phyloP scores from a whole-genome alignment of 2,888 invertebrate genomes.

The Gryllus longicercus region DNA sequence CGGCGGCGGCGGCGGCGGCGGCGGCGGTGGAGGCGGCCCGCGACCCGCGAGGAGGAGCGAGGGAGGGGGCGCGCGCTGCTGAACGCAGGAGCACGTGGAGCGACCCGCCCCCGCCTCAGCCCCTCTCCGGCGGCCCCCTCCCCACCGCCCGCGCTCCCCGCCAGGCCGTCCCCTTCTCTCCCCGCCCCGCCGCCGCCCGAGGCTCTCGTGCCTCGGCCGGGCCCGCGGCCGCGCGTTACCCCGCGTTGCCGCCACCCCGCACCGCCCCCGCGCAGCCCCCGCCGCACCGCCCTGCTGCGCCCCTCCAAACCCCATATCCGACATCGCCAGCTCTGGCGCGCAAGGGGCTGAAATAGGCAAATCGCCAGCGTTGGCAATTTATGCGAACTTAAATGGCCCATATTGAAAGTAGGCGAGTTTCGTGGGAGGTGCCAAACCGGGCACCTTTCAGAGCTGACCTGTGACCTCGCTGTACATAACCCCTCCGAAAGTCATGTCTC shows the following conservation, averaged over 20 bases:
- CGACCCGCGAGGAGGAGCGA: not conserved
- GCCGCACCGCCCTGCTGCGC: not conserved
- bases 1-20: not conserved
- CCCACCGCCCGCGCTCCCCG: not conserved
- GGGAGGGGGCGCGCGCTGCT: conserved; percentile 6
- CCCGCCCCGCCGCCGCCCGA: not conserved
- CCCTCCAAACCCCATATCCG: not conserved
- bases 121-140: not conserved
- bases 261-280: conserved; percentile 12
- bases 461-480: no score
- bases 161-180: not conserved
- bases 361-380: not conserved
- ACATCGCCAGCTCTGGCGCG: no score
- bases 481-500: no score
- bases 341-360: no score
- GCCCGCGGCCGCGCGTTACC: not conserved
- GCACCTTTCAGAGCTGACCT: not conserved
- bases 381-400: not conserved
- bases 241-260: not conserved
- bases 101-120: not conserved
- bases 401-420: not conserved
- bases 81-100: conserved; percentile 8
- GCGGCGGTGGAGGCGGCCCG: not conserved
- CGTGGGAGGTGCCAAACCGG: not conserved
- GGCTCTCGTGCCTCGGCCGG: not conserved